Evolutionary conservation across 1,140 invertebrate genomes (phyloP).

Genomic region (Scaptomyza montana): DNA sequence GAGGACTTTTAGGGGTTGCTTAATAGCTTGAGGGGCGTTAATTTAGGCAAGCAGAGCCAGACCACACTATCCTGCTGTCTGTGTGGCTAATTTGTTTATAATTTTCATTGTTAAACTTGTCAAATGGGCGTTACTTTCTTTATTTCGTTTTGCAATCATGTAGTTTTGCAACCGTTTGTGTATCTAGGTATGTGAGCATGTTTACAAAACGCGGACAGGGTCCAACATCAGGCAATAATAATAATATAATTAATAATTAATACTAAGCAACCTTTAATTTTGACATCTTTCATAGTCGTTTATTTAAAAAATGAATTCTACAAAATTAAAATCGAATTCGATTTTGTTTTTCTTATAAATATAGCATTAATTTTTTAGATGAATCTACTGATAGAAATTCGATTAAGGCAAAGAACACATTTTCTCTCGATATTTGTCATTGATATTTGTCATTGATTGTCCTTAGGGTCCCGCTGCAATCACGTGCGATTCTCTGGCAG

Average conservation of each 20-base stretch:
- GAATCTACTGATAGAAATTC: no score
- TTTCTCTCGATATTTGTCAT: constrained; percentile 16
- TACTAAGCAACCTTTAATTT: no score
- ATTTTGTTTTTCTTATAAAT: no score
- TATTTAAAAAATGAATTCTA: no score
- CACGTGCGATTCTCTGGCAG: constrained; percentile 46
- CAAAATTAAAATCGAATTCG: no score
- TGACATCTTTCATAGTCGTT: no score
- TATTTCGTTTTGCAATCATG: constrained; percentile 12
- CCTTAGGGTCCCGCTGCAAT: background rate
- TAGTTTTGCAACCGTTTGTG: background rate
- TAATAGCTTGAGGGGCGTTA: constrained; percentile 55
- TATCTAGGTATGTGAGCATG: no score
- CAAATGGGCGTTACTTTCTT: constrained; percentile 63
- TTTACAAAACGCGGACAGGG: no score
- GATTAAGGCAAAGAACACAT: background rate
- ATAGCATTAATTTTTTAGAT: no score
- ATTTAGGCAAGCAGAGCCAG: constrained; percentile 65
- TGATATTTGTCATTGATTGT: constrained; percentile 15
- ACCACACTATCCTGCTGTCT: constrained; percentile 61
- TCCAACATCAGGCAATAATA: no score
- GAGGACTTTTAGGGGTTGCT: background rate
- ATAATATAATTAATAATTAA: no score
- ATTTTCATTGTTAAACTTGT: constrained; percentile 78
- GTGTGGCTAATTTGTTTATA: constrained; percentile 78